Evolutionary conservation across 2,797 vertebrate genomes (phyloP), one percentile per base, ranked within the genome.

Genomic region (Phalanger gymnotis): DNA sequence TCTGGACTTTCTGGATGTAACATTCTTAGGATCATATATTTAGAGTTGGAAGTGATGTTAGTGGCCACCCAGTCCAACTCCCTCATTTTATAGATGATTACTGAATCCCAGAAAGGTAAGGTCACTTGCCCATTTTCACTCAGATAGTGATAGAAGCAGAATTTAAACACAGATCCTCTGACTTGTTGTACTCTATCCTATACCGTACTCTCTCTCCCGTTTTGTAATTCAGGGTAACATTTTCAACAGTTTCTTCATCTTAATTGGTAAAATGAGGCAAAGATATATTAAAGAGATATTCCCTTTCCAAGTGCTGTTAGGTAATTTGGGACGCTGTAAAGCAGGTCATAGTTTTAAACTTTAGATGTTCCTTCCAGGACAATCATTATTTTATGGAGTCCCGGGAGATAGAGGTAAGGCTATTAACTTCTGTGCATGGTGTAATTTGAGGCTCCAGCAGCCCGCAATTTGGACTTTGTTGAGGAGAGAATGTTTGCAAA

Each of bases 241-340:
- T 73, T 81, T 47, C 25, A 10, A 47, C 10, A 51, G 22, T 51
- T 87, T 87, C 73, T 87, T 87, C 7, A 47, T 87, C 22, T 92
- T 91, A 96, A 96, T 94, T 95, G 95, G 14, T 56, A 95, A 94
- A 87, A 92, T 52, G 22, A 58, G 96, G 73, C 52, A 95, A 97
- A 81, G 73, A 11, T 51, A 51, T 87, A 51, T 4, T 51, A 87
- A 96, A 95, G 92, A 53, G 95, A 96, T 97, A 93, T 96, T 96
- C 90, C 54, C 66, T 87, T 97, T 97, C 97, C 90, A 96, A 96
- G 96, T 97, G 94, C 96, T 96, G 30, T 97, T 96, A 97, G 94
- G 97, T 97, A 97, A 97, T 54, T 90, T 94, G 97, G 98, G 90
- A 95, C 96, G 61, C 73, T 53, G 53, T 10, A n/a, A 53, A 53